phyloP scores from a whole-genome alignment of 2,113 vertebrate genomes.

The Semnornis frantzii region DNA sequence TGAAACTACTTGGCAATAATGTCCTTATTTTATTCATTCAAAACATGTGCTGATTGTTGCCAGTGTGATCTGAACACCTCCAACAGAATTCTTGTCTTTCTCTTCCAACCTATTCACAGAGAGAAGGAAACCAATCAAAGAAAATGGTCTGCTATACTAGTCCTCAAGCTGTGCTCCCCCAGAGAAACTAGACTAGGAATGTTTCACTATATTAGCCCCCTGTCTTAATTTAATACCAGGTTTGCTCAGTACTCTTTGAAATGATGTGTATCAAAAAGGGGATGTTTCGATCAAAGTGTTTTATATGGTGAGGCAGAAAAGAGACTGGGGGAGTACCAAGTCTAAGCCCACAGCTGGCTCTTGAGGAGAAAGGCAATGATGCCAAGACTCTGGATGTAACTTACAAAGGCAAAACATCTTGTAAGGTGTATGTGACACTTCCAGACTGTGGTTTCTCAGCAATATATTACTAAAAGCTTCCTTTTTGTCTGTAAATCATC shows the following conservation, averaged over 20 bases:
- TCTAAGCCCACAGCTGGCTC: background rate
- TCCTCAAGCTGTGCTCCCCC: background rate
- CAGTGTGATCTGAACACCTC: slow-evolving; percentile 28
- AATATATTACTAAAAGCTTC: background rate
- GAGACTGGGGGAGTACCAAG: background rate
- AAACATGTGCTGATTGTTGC: slow-evolving; percentile 27
- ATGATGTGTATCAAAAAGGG: background rate
- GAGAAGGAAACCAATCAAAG: background rate
- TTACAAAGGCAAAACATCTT: background rate
- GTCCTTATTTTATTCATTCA: slow-evolving; percentile 56
- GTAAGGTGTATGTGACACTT: background rate
- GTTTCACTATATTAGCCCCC: background rate
- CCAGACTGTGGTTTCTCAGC: background rate
- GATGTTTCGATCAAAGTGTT: background rate
- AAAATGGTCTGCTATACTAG: background rate
- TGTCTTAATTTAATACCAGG: background rate
- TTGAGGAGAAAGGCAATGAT: background rate
- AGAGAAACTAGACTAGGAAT: background rate
- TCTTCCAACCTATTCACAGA: background rate
- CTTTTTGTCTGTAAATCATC: fast-evolving
- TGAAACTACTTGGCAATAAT: slow-evolving; percentile 58
- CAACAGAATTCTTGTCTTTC: background rate
- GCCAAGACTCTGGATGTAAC: fast-evolving
- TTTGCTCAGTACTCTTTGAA: background rate
- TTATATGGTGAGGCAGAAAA: background rate